Base-by-base conservation (phyloP, 2,888 invertebrate genomes). In the Chelonus formosanus region DNA sequence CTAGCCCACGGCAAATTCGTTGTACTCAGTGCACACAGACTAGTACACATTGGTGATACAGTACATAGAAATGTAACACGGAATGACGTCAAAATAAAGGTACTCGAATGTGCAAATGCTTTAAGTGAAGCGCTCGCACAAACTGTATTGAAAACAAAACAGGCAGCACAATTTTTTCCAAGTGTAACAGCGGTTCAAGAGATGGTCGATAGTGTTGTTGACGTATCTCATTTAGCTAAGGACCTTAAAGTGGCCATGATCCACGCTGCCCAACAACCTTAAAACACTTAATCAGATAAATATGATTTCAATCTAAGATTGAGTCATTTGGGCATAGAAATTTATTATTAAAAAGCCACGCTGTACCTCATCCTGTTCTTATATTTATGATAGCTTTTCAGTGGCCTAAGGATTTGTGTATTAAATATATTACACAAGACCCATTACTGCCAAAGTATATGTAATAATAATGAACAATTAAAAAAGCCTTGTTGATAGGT, bases 1-100 rank as follows among this genome's bases (percentile, higher is more conserved):
- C 91, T 97, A 60, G 95, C 95, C 8, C 94, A 96, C 82, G 94
- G 95, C 61, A 97, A 97, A 84, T 96, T 96, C 84, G 96, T 98
- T 6, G 94, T 97, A 44, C 88, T 98, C 57, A 94, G 94, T 81
- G 97, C 96, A 35, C 97, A 97, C 81, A 92, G 96, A 82, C 88
- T 98, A 78, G 95, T 98, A 31, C 93, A 95, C 81, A 96, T 97
- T 69, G 97, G 97, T 59, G 97, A 98, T 85, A 95, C 94, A 57
- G 93, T 97, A 36, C 92, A 96, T 82, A 90, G 94, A 76, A 95
- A 95, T 84, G 89, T 96, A 52, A 88, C 89, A 36, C 90, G 92
- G 77, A 87, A 89, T 63, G 91, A 92, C 70, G 85, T 95, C 55
- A 90, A 92, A 78, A 89, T 90, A 56, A 88, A 91, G 78, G 90